These are phyloP conservation scores for Cyclophora albipunctata DNA, from an alignment of 2,888 invertebrate species.

Conservation along the genomic window DNA sequence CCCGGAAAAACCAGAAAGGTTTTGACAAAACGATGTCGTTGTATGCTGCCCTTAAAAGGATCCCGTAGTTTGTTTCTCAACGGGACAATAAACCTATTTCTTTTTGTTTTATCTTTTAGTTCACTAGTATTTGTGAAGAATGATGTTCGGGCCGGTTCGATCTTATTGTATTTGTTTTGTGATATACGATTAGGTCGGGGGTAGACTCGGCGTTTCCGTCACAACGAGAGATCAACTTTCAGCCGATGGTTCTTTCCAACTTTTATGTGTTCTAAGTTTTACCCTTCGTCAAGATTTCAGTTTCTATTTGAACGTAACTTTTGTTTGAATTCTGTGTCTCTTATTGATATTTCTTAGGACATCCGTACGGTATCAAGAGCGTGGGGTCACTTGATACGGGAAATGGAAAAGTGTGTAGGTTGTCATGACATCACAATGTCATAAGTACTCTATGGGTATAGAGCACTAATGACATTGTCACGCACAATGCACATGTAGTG, in stretches of 20 bases:
- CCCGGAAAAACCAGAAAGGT: conserved; percentile 30
- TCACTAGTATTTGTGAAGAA: conserved; percentile 23
- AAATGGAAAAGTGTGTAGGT: too few relatives aligned
- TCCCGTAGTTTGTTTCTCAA: conserved; percentile 44
- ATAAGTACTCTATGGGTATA: too few relatives aligned
- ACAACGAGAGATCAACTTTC: conserved; percentile 6
- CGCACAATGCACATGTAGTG: too few relatives aligned
- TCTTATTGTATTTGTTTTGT: conserved; percentile 22
- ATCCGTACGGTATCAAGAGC: too few relatives aligned
- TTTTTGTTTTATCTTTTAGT: conserved; percentile 48
- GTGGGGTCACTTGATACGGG: too few relatives aligned
- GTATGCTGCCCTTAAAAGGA: conserved; percentile 38
- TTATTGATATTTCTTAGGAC: too few relatives aligned
- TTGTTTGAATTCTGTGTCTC: too few relatives aligned
- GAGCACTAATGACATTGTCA: too few relatives aligned
- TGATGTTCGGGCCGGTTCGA: conserved; percentile 20
- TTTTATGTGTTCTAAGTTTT: background rate
- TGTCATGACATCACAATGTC: too few relatives aligned
- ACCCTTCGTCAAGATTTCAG: too few relatives aligned
- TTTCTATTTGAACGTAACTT: too few relatives aligned
- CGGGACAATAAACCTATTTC: conserved; percentile 50
- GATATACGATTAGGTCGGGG: conserved; percentile 18
- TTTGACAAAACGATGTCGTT: conserved; percentile 48
- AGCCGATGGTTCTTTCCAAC: background rate
- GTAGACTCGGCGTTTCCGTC: conserved; percentile 9